Percentiles rank a stretch among this genome's conserved stretches.
Conservation (phyloP, 2,888 invertebrate species). For the Timema cristinae region DNA sequence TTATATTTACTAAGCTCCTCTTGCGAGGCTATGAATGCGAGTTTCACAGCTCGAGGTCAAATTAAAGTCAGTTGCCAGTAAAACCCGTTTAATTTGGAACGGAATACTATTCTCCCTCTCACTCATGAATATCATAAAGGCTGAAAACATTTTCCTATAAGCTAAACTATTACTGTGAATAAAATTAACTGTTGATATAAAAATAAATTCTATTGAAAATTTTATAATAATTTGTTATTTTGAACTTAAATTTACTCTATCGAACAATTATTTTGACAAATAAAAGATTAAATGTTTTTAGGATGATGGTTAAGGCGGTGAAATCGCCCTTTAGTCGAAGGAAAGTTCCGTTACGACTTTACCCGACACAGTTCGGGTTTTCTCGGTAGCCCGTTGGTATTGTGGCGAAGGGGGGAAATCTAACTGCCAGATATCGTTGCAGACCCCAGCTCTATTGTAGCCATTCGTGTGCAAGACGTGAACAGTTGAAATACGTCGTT, state of each 20-base stretch:
- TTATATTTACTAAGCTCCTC: background rate
- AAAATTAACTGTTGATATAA: background rate
- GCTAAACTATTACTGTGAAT: background rate
- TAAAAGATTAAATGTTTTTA: background rate
- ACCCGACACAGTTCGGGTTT: too few relatives aligned
- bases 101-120: background rate
- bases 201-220: background rate
- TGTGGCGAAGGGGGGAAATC: background rate
- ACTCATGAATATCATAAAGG: background rate
- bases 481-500: conserved; percentile 22
- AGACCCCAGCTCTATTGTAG: conserved; percentile 14
- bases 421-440: conserved; percentile 17
- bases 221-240: background rate
- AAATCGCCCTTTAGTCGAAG: too few relatives aligned
- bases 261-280: background rate
- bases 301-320: background rate
- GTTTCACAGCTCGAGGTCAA: conserved; percentile 19
- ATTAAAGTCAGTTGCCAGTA: conserved; percentile 14
- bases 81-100: conserved; percentile 13
- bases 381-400: background rate
- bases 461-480: conserved; percentile 28
- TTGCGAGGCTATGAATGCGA: conserved; percentile 4
- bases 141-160: background rate
- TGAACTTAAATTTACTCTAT: background rate
- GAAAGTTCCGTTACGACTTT: too few relatives aligned